A percentile compares a stretch with the other conserved stretches of the same genome.
Evolutionary conservation across 2,113 vertebrate species (phyloP).

Genomic region (Xenopus tropicalis): UCB_Xtro_10.0 CM004443.2:50737501-50738000

Average conservation of each 20-base stretch:
- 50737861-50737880: background rate
- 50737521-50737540: too few relatives aligned
- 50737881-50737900: conserved; percentile 34
- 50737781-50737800: conserved; percentile 3
- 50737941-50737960: background rate
- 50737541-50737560: too few relatives aligned
- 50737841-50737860: conserved; percentile 24
- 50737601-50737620: too few relatives aligned
- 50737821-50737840: conserved; percentile 25
- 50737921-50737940: conserved; percentile 18
- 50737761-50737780: background rate
- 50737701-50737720: too few relatives aligned
- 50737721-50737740: too few relatives aligned
- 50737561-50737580: too few relatives aligned
- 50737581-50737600: too few relatives aligned
- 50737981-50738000: background rate
- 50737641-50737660: too few relatives aligned
- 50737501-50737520: too few relatives aligned
- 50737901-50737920: conserved; percentile 14
- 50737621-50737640: too few relatives aligned
- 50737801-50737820: conserved; percentile 11
- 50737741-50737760: background rate
- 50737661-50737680: too few relatives aligned
- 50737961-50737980: background rate
- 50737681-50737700: too few relatives aligned